A percentile compares a stretch with the other conserved stretches of the same genome.
Conservation (phyloP, 2,888 invertebrate genomes). For the Plemyria rubiginata region DNA sequence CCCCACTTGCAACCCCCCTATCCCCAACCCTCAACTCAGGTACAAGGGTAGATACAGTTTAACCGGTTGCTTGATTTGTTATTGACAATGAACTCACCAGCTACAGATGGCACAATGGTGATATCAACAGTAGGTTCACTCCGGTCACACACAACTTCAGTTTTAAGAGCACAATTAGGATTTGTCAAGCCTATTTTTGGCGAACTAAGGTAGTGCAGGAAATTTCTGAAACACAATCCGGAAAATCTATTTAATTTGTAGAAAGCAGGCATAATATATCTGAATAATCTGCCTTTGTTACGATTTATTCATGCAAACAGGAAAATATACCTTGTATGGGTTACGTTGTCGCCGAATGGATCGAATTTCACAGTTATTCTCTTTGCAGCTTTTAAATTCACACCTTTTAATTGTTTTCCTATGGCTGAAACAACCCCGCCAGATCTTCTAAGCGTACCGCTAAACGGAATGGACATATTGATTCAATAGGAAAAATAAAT, state of each 20-base stretch:
- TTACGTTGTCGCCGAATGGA: slow-evolving; percentile 91
- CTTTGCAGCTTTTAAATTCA: slow-evolving; percentile 92
- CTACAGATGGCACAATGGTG: slow-evolving; percentile 78
- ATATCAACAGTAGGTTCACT: slow-evolving; percentile 89
- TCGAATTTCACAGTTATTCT: slow-evolving; percentile 92
- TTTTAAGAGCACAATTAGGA: slow-evolving; percentile 89
- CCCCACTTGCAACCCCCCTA: no score
- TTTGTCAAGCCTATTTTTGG: slow-evolving; percentile 89
- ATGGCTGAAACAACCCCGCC: slow-evolving; percentile 90
- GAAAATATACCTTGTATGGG: slow-evolving; percentile 83
- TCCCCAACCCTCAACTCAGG: no score
- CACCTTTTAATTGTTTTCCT: slow-evolving; percentile 87
- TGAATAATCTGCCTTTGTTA: neutral
- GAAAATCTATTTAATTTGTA: neutral
- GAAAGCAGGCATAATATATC: neutral
- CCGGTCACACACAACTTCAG: slow-evolving; percentile 91
- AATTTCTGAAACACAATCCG: slow-evolving; percentile 85
- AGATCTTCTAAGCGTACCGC: slow-evolving; percentile 87
- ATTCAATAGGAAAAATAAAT: slow-evolving; percentile 44
- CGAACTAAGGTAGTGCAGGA: slow-evolving; percentile 88
- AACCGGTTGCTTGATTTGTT: neutral
- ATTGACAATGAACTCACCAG: slow-evolving; percentile 68
- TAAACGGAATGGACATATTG: slow-evolving; percentile 90
- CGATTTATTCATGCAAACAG: neutral
- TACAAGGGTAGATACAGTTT: no score